phyloP scores from a whole-genome alignment of 1,140 invertebrate genomes.

The Zaprionus kolodkinae region DNA sequence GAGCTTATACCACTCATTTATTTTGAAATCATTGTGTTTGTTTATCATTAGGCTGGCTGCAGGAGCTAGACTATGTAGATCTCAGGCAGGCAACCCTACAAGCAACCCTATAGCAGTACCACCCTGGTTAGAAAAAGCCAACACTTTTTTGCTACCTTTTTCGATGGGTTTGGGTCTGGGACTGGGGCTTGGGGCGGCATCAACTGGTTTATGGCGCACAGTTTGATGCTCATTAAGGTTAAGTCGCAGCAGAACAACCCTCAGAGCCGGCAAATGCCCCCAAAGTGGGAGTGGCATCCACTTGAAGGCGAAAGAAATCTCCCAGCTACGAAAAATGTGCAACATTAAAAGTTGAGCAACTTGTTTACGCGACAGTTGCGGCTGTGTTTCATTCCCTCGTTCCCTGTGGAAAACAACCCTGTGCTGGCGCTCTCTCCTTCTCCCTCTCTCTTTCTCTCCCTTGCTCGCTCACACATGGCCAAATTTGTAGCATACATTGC shows the following conservation, averaged over 20 bases:
- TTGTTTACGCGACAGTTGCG: slow-evolving; percentile 56
- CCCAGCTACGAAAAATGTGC: slow-evolving; percentile 44
- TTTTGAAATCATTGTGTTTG: slow-evolving; percentile 56
- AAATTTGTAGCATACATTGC: slow-evolving; percentile 56
- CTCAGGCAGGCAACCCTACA: neutral
- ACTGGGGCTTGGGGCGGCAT: slow-evolving; percentile 15
- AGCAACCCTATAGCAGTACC: neutral
- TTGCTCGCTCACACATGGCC: neutral
- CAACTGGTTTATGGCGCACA: slow-evolving; percentile 53
- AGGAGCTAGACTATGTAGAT: neutral
- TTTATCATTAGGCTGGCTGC: slow-evolving; percentile 45
- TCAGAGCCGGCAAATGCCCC: slow-evolving; percentile 14
- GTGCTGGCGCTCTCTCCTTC: neutral
- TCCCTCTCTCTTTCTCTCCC: neutral
- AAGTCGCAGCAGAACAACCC: slow-evolving; percentile 49
- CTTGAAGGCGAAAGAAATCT: slow-evolving; percentile 24
- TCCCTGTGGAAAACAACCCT: slow-evolving; percentile 31
- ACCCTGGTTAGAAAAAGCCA: slow-evolving; percentile 15
- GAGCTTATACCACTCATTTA: slow-evolving; percentile 53
- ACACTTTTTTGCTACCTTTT: slow-evolving; percentile 30
- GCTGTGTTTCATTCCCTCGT: slow-evolving; percentile 38
- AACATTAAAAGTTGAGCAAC: slow-evolving; percentile 65
- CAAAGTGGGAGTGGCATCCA: slow-evolving; percentile 24
- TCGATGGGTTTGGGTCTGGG: neutral
- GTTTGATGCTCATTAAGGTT: slow-evolving; percentile 59